A percentile compares a stretch with the other conserved stretches of the same genome.
Evolutionary conservation across 1,140 invertebrate species (phyloP).

Genomic region (Augochlora pura): DNA sequence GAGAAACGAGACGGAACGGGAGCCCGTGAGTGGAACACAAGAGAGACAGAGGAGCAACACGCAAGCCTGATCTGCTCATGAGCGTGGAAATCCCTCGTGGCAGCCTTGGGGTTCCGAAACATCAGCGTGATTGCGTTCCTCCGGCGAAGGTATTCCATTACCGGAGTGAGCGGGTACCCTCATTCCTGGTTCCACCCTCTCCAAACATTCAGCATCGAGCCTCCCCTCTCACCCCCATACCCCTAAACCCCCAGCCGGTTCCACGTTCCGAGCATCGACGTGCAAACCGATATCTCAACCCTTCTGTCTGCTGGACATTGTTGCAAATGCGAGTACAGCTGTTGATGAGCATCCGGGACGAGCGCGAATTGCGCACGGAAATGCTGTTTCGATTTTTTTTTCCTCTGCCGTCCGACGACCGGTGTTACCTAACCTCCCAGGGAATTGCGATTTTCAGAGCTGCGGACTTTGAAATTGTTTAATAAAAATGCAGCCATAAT

Average conservation of each 20-base stretch:
- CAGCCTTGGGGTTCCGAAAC: conserved; percentile 77
- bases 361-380: neutral
- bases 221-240: neutral
- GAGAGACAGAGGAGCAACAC: conserved; percentile 64
- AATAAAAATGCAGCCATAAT: too few relatives aligned
- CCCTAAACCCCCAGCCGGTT: conserved; percentile 10
- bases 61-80: conserved; percentile 77
- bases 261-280: conserved; percentile 53
- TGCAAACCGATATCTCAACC: conserved; percentile 48
- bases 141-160: conserved; percentile 79
- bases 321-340: conserved; percentile 29
- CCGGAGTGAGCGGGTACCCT: conserved; percentile 65
- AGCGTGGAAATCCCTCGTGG: conserved; percentile 79
- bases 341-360: neutral
- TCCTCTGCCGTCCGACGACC: neutral
- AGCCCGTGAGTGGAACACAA: conserved; percentile 45
- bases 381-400: neutral
- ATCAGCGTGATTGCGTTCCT: conserved; percentile 80
- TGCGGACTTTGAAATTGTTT: too few relatives aligned
- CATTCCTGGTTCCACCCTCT: conserved; percentile 62
- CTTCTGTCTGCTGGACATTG: conserved; percentile 34
- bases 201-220: conserved; percentile 46
- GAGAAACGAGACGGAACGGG: conserved; percentile 54
- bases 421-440: neutral
- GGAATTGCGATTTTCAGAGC: too few relatives aligned